Conservation (phyloP, 2,888 invertebrate species). For the Oscheius myriophilus region DNA sequence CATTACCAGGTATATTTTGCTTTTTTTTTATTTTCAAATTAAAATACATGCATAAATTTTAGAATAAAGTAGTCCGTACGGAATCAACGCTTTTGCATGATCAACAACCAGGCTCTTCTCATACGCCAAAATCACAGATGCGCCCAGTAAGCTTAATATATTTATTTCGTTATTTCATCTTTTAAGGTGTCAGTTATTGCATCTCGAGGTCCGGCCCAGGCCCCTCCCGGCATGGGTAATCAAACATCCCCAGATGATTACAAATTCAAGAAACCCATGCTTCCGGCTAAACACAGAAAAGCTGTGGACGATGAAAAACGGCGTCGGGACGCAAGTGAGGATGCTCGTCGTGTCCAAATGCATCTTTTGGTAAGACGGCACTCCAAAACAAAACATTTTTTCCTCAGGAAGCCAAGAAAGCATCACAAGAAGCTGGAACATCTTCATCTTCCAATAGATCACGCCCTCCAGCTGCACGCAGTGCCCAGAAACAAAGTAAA, state of each 20-base stretch:
- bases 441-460: background rate
- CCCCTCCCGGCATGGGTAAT: background rate
- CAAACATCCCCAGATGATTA: slow-evolving; percentile 15
- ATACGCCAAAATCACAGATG: background rate
- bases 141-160: slow-evolving; percentile 3
- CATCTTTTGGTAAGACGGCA: slow-evolving; percentile 8
- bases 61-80: too few relatives aligned
- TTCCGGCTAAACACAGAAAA: slow-evolving; percentile 13
- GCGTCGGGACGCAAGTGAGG: slow-evolving; percentile 11
- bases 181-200: background rate
- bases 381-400: background rate
- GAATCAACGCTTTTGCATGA: background rate
- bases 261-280: slow-evolving; percentile 25
- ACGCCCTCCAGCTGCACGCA: too few relatives aligned
- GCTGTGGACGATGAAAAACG: slow-evolving; percentile 12
- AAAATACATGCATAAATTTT: too few relatives aligned
- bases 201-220: slow-evolving; percentile 5
- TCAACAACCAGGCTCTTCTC: background rate
- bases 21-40: too few relatives aligned
- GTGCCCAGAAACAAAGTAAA: background rate
- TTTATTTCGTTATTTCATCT: too few relatives aligned
- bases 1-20: too few relatives aligned
- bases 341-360: slow-evolving; percentile 19
- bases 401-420: slow-evolving; percentile 19
- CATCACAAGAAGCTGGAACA: slow-evolving; percentile 13